A percentile compares a stretch with the other conserved stretches of the same genome.
These are phyloP conservation scores for Diarsia rubi DNA, from an alignment of 2,888 invertebrate genomes.

Conservation along the genomic window DNA sequence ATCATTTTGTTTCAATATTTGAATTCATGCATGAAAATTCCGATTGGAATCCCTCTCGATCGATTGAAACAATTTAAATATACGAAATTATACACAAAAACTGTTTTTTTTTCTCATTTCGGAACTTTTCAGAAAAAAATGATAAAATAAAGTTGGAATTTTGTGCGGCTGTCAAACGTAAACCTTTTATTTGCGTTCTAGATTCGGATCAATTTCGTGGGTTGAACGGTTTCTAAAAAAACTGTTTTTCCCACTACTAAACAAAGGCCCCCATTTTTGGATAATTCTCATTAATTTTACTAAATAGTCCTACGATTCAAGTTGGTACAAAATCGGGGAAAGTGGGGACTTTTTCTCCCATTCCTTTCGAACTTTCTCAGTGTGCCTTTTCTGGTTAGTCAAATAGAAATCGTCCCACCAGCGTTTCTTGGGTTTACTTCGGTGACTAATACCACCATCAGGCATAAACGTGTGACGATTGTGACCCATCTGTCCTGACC, in stretches of 20 bases:
- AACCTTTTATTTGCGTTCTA: not conserved
- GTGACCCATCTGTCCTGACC: too few relatives aligned
- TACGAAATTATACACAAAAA: conserved; percentile 3
- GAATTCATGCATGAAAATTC: not conserved
- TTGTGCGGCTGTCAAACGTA: not conserved
- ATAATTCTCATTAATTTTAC: too few relatives aligned
- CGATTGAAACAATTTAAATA: conserved; percentile 14
- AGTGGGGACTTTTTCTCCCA: too few relatives aligned
- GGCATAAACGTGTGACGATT: too few relatives aligned
- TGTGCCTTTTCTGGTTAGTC: too few relatives aligned
- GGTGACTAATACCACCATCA: too few relatives aligned
- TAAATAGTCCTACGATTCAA: too few relatives aligned
- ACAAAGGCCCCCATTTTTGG: too few relatives aligned
- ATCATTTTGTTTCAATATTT: not conserved
- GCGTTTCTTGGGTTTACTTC: too few relatives aligned
- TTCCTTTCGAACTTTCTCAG: too few relatives aligned
- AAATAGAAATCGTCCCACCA: too few relatives aligned
- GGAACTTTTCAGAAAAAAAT: conserved; percentile 11
- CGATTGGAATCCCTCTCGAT: conserved; percentile 13
- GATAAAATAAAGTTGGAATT: conserved; percentile 1
- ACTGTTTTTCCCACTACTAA: not conserved
- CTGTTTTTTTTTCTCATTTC: conserved; percentile 12
- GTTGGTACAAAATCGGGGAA: too few relatives aligned
- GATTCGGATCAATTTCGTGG: not conserved
- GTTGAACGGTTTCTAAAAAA: not conserved